Evolutionary conservation across 2,888 invertebrate genomes (phyloP).

Genomic region (Agrilus biguttatus): DNA sequence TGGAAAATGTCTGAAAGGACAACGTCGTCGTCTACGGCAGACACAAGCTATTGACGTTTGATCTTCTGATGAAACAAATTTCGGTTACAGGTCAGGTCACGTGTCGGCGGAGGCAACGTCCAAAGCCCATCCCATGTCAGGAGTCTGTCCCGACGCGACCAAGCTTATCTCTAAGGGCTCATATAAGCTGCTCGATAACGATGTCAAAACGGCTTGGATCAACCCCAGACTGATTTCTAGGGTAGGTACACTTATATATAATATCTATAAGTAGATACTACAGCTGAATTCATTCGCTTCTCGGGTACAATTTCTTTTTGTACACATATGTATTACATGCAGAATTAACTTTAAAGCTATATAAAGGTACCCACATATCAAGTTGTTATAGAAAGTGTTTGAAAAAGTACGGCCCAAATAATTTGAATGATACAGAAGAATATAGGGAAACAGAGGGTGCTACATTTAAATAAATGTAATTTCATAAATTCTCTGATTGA

Average conservation of each 20-base stretch:
- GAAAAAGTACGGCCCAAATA: no score
- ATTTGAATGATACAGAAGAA: no score
- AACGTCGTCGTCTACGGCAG: neutral
- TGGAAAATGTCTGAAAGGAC: neutral
- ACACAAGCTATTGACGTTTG: constrained; percentile 1
- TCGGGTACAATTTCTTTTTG: no score
- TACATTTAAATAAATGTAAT: no score
- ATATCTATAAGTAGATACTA: neutral
- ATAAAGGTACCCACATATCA: no score
- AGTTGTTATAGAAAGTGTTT: no score
- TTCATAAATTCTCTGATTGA: no score
- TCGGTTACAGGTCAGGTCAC: constrained; percentile 19
- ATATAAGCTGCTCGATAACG: constrained; percentile 39
- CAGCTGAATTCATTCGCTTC: no score
- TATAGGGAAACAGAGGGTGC: no score
- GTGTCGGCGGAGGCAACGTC: constrained; percentile 16
- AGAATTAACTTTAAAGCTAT: no score
- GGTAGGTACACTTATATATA: constrained; percentile 26
- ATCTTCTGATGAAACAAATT: neutral
- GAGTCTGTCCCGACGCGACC: constrained; percentile 19
- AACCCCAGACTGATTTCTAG: constrained; percentile 42
- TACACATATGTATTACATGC: no score
- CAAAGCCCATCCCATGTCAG: constrained; percentile 13
- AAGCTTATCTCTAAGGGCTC: constrained; percentile 35
- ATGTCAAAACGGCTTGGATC: constrained; percentile 43